Percentiles rank a stretch among this genome's conserved stretches.
Conservation (phyloP, 2,888 invertebrate genomes). For the Apamea epomidion region DNA sequence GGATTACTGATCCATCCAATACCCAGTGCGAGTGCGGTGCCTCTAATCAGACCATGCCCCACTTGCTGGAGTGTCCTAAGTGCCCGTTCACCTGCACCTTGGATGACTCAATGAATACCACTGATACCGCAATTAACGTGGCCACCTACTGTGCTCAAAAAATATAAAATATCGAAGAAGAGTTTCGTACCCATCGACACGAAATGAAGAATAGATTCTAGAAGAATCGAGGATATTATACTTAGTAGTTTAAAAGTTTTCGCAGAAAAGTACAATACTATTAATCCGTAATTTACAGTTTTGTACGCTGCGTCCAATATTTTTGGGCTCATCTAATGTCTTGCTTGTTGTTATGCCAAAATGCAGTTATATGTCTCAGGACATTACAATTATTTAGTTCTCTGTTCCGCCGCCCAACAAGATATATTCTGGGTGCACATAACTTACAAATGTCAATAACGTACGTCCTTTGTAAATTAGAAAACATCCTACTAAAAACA, state of each 20-base stretch:
- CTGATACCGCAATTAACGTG: too few relatives aligned
- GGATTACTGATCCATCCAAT: too few relatives aligned
- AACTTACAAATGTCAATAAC: constrained; percentile 4
- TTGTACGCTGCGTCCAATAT: background rate
- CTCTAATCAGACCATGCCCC: too few relatives aligned
- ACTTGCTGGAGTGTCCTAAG: too few relatives aligned
- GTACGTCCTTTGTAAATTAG: background rate
- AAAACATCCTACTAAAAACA: background rate
- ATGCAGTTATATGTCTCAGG: background rate
- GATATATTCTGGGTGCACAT: background rate
- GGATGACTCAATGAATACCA: too few relatives aligned
- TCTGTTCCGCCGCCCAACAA: background rate
- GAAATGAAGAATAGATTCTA: background rate
- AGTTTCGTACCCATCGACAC: too few relatives aligned
- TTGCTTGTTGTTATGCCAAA: background rate
- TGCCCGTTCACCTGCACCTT: too few relatives aligned
- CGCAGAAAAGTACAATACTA: too few relatives aligned
- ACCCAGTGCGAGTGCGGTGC: too few relatives aligned
- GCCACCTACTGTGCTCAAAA: too few relatives aligned
- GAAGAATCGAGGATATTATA: background rate
- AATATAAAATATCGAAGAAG: too few relatives aligned
- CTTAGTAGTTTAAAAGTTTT: background rate
- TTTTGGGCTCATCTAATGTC: background rate
- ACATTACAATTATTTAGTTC: background rate
- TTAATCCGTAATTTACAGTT: background rate